Evolutionary conservation across 1,140 invertebrate genomes (phyloP), one percentile per base, ranked within the genome.

Genomic region (Chrysoperla carnea): DNA sequence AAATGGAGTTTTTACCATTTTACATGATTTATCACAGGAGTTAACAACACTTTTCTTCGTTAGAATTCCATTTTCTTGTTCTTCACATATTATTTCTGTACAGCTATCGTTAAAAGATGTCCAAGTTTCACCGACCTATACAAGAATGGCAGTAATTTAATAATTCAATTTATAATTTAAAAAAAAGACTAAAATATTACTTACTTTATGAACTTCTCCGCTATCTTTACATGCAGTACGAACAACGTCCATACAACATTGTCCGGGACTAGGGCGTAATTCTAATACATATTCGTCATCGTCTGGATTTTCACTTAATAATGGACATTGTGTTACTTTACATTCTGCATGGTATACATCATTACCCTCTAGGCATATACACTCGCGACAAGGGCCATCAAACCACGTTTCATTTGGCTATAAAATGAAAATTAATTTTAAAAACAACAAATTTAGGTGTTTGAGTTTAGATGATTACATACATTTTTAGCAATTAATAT

Each of bases 381-480:
- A 83, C 4, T 60, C 59, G 11, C 69, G 67, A 47, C 80, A 84
- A 4, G 75, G 72, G 1, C 78, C 79, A 51, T 83, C 78, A 45
- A 67, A 49, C 80, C 80, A 83, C 2, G 56, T 66, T 9, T 72
- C 66, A 28, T 75, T 72, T 37, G 60, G 37, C 64, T 70, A 41
- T 11, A 38, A 44, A 40, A 40, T 40, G 42, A 12, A 15, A 2
- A 29, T 36, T 4, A 42, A n/a, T 6, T 40, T 6, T 29, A 44
- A 39, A 29, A 36, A 39, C 11, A n/a, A 37, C 6, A 11, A 9
- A n/a, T 36, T 7, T 2, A n/a, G 2, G n/a, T 8, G n/a, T 8
- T 42, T 42, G 5, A 8, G 7, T 14, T 14, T n/a, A n/a, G 3
- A 15, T 9, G 4, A n/a, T n/a, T 9, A 28, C 8, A 27, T 15